A percentile compares a stretch with the other conserved stretches of the same genome.
These are phyloP conservation scores for Rhabdophis nuchalis DNA, from an alignment of 2,797 vertebrate genomes.

Conservation along the genomic window DNA sequence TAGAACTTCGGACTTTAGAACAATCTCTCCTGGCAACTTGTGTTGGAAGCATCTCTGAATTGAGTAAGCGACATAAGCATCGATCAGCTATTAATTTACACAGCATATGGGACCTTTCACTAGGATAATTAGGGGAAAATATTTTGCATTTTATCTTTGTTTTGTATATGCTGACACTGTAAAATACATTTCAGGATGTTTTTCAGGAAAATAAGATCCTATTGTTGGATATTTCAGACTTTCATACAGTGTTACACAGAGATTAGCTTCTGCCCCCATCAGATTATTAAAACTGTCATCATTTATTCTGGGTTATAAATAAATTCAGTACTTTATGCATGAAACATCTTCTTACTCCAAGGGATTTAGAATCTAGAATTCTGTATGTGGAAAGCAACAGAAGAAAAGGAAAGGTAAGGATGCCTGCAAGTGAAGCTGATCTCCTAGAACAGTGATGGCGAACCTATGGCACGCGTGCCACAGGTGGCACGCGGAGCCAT, in stretches of 20 bases:
- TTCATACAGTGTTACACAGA: neutral
- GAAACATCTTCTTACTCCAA: neutral
- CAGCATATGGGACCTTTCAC: neutral
- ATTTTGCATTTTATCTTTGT: neutral
- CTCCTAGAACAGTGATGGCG: too few relatives aligned
- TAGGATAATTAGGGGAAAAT: constrained; percentile 1
- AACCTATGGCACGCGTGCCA: too few relatives aligned
- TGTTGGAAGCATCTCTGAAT: constrained; percentile 96
- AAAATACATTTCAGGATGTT: constrained; percentile 17
- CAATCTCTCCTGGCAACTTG: constrained; percentile 95
- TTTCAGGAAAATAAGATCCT: constrained; percentile 21
- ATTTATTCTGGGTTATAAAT: neutral
- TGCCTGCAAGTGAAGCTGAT: neutral
- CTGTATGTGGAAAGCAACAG: neutral
- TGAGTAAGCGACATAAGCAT: constrained; percentile 81
- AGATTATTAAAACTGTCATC: neutral
- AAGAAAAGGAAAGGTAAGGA: neutral
- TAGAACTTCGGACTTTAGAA: constrained; percentile 94
- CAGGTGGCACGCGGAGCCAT: too few relatives aligned
- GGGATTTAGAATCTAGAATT: neutral
- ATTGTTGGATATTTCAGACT: neutral
- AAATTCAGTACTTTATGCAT: neutral
- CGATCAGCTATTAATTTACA: fast-evolving
- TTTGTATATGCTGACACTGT: fast-evolving
- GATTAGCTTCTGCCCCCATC: neutral